Percentiles rank a stretch among this genome's conserved stretches.
phyloP scores from a whole-genome alignment of 2,113 vertebrate genomes.

The Mastomys natalensis region DNA sequence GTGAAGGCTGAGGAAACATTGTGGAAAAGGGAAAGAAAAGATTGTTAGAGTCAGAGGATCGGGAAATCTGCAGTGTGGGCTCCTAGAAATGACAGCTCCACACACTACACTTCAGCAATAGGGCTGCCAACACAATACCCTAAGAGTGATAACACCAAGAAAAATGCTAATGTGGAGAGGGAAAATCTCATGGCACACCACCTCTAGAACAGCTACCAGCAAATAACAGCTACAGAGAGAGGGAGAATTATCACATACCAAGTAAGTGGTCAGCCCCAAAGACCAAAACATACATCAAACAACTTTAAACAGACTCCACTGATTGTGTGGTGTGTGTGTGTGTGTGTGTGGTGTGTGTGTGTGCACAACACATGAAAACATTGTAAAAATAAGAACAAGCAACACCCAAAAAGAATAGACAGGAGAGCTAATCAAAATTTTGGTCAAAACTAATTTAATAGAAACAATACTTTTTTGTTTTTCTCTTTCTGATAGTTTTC shows the following conservation, averaged over 20 bases:
- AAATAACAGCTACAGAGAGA: background rate
- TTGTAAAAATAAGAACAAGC: background rate
- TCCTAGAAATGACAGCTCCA: background rate
- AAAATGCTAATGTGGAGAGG: background rate
- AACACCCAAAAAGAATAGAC: background rate
- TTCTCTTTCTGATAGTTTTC: background rate
- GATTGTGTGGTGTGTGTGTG: background rate
- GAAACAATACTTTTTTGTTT: background rate
- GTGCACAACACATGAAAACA: background rate
- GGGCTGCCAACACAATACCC: background rate
- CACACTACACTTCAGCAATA: background rate
- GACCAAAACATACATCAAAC: background rate
- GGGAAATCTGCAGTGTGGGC: too few species aligned
- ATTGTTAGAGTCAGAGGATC: too few species aligned
- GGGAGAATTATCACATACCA: background rate
- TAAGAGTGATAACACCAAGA: background rate
- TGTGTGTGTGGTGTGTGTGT: background rate
- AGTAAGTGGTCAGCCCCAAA: background rate
- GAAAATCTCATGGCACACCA: background rate
- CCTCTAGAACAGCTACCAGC: background rate
- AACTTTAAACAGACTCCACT: background rate
- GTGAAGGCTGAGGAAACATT: background rate
- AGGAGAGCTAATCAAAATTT: background rate
- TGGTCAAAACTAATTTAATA: background rate
- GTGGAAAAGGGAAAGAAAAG: background rate